Conservation (phyloP, 2,113 vertebrate genomes). For the Daphoenositta chrysoptera region DNA sequence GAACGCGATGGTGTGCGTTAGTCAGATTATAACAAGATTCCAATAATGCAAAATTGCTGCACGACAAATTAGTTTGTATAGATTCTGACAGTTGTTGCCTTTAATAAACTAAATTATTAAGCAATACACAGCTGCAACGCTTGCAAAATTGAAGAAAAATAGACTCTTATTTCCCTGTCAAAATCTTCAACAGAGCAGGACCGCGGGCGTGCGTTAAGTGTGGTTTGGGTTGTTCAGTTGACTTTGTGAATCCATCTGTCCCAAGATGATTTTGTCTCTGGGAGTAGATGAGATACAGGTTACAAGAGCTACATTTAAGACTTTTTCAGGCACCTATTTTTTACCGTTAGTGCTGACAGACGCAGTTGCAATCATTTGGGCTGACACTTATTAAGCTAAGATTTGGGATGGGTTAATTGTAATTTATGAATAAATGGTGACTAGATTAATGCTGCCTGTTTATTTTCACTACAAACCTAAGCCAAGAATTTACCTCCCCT, state of each 20-base stretch:
- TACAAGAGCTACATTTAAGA: neutral
- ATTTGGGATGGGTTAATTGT: neutral
- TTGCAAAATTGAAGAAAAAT: neutral
- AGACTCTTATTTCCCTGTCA: neutral
- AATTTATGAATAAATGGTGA: neutral
- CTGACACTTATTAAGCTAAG: neutral
- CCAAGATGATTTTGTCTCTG: neutral
- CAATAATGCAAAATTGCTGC: slow-evolving; percentile 2
- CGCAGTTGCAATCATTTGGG: neutral
- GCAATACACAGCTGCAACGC: neutral
- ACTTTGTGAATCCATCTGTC: neutral
- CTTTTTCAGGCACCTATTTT: neutral
- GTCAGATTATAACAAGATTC: slow-evolving; percentile 27
- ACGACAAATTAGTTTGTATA: slow-evolving; percentile 12
- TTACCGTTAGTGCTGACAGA: neutral
- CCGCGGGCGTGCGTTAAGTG: rapidly evolving
- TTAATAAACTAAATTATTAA: slow-evolving; percentile 38
- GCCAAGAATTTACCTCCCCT: neutral
- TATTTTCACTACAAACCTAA: neutral
- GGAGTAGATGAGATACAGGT: neutral
- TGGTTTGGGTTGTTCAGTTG: neutral
- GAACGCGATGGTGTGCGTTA: neutral
- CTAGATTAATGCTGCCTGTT: neutral
- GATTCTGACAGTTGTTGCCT: slow-evolving; percentile 38
- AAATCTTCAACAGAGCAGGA: neutral